A percentile compares a stretch with the other conserved stretches of the same genome.
These are phyloP conservation scores for Heliconius sara DNA, from an alignment of 2,888 invertebrate species.

Conservation along the genomic window DNA sequence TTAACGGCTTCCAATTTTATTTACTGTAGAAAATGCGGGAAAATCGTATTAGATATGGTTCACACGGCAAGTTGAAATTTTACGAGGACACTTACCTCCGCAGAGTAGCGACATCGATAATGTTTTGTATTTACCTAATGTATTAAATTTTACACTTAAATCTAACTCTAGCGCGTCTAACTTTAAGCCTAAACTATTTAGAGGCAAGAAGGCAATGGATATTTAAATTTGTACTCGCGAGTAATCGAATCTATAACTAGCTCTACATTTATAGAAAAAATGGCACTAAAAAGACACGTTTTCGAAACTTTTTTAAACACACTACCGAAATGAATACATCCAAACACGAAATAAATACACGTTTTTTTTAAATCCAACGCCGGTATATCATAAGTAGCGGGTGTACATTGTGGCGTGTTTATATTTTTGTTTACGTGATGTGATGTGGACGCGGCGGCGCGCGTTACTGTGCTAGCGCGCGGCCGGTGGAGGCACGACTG, in stretches of 20 bases:
- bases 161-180: conserved; percentile 71
- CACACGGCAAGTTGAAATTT: conserved; percentile 52
- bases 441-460: conserved; percentile 56
- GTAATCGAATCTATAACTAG: conserved; percentile 68
- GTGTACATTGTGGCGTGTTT: conserved; percentile 67
- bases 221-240: conserved; percentile 81
- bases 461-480: conserved; percentile 50
- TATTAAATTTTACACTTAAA: conserved; percentile 53
- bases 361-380: conserved; percentile 45
- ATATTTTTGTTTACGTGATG: conserved; percentile 71
- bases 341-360: conserved; percentile 74
- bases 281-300: conserved; percentile 84
- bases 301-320: conserved; percentile 54
- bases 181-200: conserved; percentile 66
- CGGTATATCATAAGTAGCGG: conserved; percentile 67
- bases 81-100: conserved; percentile 72
- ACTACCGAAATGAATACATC: conserved; percentile 74
- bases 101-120: conserved; percentile 77
- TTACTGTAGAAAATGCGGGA: conserved; percentile 32
- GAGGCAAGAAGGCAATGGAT: conserved; percentile 79
- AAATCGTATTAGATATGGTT: conserved; percentile 41
- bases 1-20: conserved; percentile 21
- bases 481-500: conserved; percentile 56
- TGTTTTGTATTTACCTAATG: conserved; percentile 56
- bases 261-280: conserved; percentile 63